These are phyloP conservation scores for Cynodonichthys magdalenae DNA, from an alignment of 2,797 vertebrate species.

Conservation along the genomic window DNA sequence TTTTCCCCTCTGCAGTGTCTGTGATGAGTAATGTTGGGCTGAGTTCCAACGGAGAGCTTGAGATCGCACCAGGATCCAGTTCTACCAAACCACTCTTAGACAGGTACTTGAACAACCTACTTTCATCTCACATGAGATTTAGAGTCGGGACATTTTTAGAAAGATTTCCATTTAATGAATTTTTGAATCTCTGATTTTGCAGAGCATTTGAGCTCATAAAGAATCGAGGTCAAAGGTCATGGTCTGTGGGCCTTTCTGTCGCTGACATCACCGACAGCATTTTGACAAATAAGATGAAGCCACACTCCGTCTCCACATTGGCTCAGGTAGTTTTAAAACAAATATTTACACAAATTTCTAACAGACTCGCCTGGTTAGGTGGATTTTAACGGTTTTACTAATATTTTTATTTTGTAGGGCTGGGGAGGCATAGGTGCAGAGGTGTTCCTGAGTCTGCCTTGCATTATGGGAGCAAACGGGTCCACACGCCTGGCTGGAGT, in stretches of 20 bases:
- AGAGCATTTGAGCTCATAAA: constrained; percentile 92
- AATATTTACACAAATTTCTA: neutral
- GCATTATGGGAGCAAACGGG: constrained; percentile 86
- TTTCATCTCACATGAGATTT: neutral
- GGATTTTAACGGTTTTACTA: neutral
- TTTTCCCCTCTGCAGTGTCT: constrained; percentile 78
- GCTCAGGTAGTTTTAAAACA: constrained; percentile 85
- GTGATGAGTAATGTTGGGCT: constrained; percentile 79
- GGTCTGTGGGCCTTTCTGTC: constrained; percentile 92
- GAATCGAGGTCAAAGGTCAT: constrained; percentile 90
- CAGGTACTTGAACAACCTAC: constrained; percentile 78
- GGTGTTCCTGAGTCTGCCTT: constrained; percentile 95
- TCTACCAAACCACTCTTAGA: constrained; percentile 84
- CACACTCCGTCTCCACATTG: constrained; percentile 91
- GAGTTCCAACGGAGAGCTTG: constrained; percentile 47
- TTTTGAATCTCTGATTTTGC: neutral
- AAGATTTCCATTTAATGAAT: no score
- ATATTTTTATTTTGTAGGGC: constrained; percentile 57
- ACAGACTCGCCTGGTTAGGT: neutral
- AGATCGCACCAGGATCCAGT: constrained; percentile 66
- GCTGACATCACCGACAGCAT: constrained; percentile 92
- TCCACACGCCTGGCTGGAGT: constrained; percentile 82
- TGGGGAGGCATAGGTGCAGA: constrained; percentile 83
- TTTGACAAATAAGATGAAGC: constrained; percentile 86
- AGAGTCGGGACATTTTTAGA: neutral